Conservation (phyloP, 2,113 vertebrate species). For the Quiscalus mexicanus region DNA sequence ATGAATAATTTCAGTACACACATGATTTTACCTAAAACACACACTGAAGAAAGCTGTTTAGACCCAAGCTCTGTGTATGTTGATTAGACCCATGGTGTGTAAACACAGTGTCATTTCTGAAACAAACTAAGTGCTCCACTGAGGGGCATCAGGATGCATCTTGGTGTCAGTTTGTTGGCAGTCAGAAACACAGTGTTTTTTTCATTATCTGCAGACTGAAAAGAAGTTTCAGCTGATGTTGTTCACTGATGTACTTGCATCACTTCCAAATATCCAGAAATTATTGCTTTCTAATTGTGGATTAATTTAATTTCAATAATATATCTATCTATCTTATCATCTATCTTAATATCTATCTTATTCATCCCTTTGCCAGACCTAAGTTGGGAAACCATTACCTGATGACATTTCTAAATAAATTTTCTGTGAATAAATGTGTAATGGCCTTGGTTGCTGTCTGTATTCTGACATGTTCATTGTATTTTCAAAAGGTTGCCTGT, state of each 20-base stretch:
- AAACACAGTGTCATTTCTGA: not conserved
- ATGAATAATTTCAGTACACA: not conserved
- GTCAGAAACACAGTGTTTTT: not conserved
- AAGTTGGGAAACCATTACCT: not conserved
- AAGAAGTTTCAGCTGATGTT: not conserved
- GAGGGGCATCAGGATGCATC: not conserved
- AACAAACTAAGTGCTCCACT: not conserved
- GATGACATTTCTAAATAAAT: not conserved
- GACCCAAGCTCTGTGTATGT: not conserved
- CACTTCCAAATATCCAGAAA: not conserved
- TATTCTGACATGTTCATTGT: not conserved
- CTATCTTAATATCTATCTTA: not conserved
- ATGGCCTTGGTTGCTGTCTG: not conserved
- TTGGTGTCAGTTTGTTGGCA: not conserved
- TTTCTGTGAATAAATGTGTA: not conserved
- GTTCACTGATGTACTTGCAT: not conserved
- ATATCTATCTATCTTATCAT: not conserved
- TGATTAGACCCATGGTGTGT: not conserved
- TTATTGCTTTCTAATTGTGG: not conserved
- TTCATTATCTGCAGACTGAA: not conserved
- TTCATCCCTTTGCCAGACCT: not conserved
- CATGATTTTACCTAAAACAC: slow-evolving; percentile 32
- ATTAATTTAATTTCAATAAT: not conserved
- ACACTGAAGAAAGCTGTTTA: slow-evolving; percentile 24
- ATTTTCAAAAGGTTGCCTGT: not conserved